Percentiles rank a stretch among this genome's conserved stretches.
These are phyloP conservation scores for Microplitis manilae DNA, from an alignment of 2,888 invertebrate species.

Conservation along the genomic window DNA sequence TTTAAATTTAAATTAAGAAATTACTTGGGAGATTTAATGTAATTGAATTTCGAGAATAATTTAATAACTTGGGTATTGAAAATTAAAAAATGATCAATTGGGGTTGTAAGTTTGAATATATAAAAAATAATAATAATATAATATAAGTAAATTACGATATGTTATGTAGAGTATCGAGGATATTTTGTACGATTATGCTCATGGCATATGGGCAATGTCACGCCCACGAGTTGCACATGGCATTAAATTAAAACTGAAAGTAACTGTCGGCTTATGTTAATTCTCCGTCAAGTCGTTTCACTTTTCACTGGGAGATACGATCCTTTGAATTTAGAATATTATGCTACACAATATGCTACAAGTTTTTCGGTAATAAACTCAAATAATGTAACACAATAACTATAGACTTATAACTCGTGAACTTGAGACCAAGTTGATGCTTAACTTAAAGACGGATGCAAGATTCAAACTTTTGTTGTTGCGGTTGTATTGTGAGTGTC, in stretches of 20 bases:
- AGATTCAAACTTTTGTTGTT: not conserved
- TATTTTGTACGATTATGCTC: constrained; percentile 29
- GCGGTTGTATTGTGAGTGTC: not conserved
- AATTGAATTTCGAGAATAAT: too few relatives aligned
- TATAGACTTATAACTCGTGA: not conserved
- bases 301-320: not conserved
- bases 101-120: not conserved
- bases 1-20: too few relatives aligned
- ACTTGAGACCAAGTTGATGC: not conserved
- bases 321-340: not conserved
- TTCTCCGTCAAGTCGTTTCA: constrained; percentile 31
- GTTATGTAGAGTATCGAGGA: not conserved
- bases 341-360: not conserved
- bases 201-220: constrained; percentile 50
- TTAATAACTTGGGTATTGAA: not conserved
- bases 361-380: not conserved
- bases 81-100: not conserved
- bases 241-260: constrained; percentile 58
- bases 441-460: too few relatives aligned
- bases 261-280: constrained; percentile 11
- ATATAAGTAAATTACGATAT: not conserved
- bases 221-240: constrained; percentile 52
- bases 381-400: not conserved
- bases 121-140: not conserved
- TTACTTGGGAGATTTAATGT: too few relatives aligned